Conservation (phyloP, 2,797 vertebrate species). For the Etheostoma nigrum region DNA sequence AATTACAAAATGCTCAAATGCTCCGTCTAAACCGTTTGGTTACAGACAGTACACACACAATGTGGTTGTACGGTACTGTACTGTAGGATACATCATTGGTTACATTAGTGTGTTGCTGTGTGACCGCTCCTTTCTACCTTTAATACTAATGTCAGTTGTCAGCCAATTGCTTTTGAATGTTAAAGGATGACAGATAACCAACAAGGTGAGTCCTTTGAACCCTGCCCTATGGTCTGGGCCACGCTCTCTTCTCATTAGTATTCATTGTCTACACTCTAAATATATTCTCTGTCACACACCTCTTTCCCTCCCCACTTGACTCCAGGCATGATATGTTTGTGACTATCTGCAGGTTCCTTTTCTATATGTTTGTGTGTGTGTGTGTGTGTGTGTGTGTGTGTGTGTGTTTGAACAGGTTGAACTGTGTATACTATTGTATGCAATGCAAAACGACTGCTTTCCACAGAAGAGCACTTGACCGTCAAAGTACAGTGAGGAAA, state of each 20-base stretch:
- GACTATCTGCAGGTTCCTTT: neutral
- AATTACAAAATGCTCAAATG: neutral
- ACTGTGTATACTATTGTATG: conserved; percentile 13
- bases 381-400: conserved; percentile 11
- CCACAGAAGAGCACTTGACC: conserved; percentile 65
- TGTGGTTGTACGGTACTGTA: neutral
- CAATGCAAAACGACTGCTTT: conserved; percentile 54
- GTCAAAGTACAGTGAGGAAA: conserved; percentile 24
- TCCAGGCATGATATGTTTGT: neutral
- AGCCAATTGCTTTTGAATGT: conserved; percentile 7
- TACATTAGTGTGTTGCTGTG: neutral
- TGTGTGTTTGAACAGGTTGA: conserved; percentile 19
- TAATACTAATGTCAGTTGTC: conserved; percentile 15
- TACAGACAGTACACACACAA: neutral
- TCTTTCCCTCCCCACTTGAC: conserved; percentile 8
- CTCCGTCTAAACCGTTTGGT: neutral
- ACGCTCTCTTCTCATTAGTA: conserved; percentile 5
- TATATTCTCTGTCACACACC: conserved; percentile 10
- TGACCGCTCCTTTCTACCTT: conserved; percentile 10
- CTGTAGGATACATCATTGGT: neutral
- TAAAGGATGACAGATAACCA: conserved; percentile 11
- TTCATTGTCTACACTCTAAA: neutral
- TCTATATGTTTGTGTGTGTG: conserved; percentile 17
- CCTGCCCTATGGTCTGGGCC: neutral
- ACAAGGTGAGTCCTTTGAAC: conserved; percentile 8